A percentile compares a stretch with the other conserved stretches of the same genome.
Evolutionary conservation across 2,113 vertebrate genomes (phyloP).

Genomic region (Prolemur simus): DNA sequence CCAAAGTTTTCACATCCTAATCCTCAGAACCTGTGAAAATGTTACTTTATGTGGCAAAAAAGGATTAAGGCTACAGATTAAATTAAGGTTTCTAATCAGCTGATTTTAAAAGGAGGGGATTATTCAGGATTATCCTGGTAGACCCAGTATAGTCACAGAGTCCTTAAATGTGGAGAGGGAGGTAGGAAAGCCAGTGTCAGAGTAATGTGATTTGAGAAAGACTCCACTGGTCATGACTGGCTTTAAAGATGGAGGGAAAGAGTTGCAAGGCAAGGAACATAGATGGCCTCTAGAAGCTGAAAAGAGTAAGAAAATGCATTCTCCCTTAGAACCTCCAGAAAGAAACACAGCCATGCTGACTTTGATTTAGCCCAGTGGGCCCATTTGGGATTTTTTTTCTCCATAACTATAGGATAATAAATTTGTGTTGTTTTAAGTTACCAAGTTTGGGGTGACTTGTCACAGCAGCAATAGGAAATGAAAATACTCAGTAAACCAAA

Average conservation of each 20-base stretch:
- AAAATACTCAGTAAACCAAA: not conserved
- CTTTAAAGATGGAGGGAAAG: not conserved
- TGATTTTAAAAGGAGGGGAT: not conserved
- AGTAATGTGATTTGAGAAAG: not conserved
- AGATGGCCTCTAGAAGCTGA: not conserved
- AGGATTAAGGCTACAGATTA: not conserved
- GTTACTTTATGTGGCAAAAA: not conserved
- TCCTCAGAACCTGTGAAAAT: not conserved
- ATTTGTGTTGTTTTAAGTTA: not conserved
- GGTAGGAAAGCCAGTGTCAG: not conserved
- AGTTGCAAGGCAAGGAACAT: not conserved
- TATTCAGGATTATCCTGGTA: not conserved
- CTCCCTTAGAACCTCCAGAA: not conserved
- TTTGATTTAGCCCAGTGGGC: not conserved
- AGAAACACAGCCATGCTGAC: not conserved
- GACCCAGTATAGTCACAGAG: not conserved
- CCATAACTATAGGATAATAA: not conserved
- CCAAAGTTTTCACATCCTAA: not conserved
- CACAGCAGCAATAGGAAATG: not conserved
- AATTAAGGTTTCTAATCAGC: not conserved
- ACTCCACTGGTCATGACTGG: not conserved
- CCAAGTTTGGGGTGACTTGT: not conserved
- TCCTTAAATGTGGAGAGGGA: not conserved
- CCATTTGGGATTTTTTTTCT: not conserved
- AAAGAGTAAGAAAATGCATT: not conserved